These are phyloP conservation scores for Gadus chalcogrammus DNA, from an alignment of 2,113 vertebrate genomes.

Conservation along the genomic window DNA sequence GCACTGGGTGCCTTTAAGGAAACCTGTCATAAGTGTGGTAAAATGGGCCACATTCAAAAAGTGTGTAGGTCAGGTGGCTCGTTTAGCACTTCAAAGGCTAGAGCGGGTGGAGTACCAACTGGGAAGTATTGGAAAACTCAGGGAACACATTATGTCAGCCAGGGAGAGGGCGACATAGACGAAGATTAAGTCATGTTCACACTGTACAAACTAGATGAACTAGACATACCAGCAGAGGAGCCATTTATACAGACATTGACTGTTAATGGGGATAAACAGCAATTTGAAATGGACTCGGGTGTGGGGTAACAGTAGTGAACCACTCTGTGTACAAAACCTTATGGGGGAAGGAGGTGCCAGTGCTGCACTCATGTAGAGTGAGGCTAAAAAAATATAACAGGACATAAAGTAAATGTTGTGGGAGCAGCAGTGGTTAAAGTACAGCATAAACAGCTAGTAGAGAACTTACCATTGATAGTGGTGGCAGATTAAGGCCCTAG, in stretches of 20 bases:
- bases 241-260: slow-evolving; percentile 5
- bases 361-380: too few species aligned
- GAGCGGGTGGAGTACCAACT: not conserved
- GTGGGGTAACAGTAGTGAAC: not conserved
- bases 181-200: slow-evolving; percentile 4
- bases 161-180: slow-evolving; percentile 2
- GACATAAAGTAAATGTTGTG: too few species aligned
- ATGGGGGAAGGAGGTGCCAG: too few species aligned
- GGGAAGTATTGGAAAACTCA: not conserved
- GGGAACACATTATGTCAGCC: not conserved
- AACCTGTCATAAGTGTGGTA: slow-evolving; percentile 6
- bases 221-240: slow-evolving; percentile 5
- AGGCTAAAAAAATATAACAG: too few species aligned
- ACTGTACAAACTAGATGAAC: not conserved
- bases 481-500: too few species aligned
- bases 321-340: too few species aligned
- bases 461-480: too few species aligned
- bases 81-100: not conserved
- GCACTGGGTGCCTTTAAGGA: too few species aligned
- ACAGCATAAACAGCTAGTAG: too few species aligned
- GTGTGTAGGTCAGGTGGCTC: slow-evolving; percentile 2
- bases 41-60: slow-evolving; percentile 2
- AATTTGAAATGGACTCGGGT: too few species aligned
- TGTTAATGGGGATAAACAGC: not conserved
- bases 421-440: too few species aligned